Evolutionary conservation across 2,888 invertebrate species (phyloP).

Genomic region (Drosophila rellima): DNA sequence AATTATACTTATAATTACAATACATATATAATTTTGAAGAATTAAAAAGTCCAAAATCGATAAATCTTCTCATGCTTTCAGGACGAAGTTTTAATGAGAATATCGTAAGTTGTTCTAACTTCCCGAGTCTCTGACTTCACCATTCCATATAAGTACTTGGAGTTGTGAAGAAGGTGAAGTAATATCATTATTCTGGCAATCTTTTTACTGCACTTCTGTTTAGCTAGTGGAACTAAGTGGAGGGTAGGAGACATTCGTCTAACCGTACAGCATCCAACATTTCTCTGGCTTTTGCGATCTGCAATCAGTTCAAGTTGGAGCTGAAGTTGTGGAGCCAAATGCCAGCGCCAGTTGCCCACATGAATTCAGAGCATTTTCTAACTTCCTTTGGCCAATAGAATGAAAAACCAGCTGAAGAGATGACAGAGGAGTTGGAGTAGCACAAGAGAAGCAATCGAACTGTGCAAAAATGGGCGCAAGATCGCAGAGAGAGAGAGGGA

Average conservation of each 20-base stretch:
- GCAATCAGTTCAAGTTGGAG: conserved; percentile 51
- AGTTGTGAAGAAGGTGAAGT: background rate
- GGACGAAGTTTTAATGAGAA: background rate
- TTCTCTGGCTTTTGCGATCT: conserved; percentile 36
- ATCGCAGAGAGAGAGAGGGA: conserved; percentile 38
- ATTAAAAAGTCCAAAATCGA: background rate
- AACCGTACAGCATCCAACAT: conserved; percentile 22
- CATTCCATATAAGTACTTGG: conserved; percentile 1
- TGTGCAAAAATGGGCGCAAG: conserved; percentile 71
- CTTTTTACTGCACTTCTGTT: conserved; percentile 8
- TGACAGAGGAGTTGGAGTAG: conserved; percentile 1
- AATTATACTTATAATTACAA: too few species aligned
- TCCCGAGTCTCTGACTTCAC: background rate
- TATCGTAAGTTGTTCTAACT: background rate
- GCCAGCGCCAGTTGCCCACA: conserved; percentile 61
- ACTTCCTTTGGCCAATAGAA: conserved; percentile 76
- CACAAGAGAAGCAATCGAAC: conserved; percentile 48
- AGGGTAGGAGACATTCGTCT: conserved; percentile 26
- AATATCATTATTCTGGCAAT: conserved; percentile 11
- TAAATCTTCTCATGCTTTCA: background rate
- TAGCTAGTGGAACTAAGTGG: conserved; percentile 23
- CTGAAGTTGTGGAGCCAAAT: conserved; percentile 41
- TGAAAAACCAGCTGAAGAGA: conserved; percentile 33
- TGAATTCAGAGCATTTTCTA: conserved; percentile 78
- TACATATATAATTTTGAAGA: too few species aligned